Evolutionary conservation across 1,140 invertebrate species (phyloP).

Genomic region (Pentalonia nigronervosa): DNA sequence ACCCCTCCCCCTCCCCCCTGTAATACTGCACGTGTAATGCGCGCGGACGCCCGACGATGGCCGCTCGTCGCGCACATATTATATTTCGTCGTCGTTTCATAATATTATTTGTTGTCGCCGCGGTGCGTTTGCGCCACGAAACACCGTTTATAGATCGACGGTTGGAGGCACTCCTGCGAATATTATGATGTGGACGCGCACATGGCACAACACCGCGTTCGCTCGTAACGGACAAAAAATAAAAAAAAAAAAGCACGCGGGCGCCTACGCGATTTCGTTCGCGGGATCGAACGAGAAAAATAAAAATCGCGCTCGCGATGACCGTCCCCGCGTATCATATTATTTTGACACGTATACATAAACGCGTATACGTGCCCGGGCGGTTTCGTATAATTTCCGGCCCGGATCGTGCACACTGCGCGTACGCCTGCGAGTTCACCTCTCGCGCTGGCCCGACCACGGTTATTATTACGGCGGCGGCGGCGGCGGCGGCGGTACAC

Average conservation of each 20-base stretch:
- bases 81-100: not conserved
- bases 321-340: not conserved
- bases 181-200: too few relatives aligned
- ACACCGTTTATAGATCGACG: too few relatives aligned
- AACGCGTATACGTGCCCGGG: not conserved
- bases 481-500: not conserved
- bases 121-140: not conserved
- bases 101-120: not conserved
- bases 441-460: not conserved
- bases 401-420: not conserved
- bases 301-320: not conserved
- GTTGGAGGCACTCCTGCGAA: too few relatives aligned
- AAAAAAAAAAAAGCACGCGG: not conserved
- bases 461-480: conserved; percentile 24
- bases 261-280: not conserved
- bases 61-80: not conserved
- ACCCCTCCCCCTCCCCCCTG: not conserved
- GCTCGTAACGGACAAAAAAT: not conserved
- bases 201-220: not conserved
- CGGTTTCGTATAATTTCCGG: conserved; percentile 29
- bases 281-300: not conserved
- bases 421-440: not conserved
- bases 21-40: not conserved
- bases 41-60: not conserved
- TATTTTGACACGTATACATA: not conserved